Conservation (phyloP, 2,888 invertebrate genomes). For the Chironomus tentans region DNA sequence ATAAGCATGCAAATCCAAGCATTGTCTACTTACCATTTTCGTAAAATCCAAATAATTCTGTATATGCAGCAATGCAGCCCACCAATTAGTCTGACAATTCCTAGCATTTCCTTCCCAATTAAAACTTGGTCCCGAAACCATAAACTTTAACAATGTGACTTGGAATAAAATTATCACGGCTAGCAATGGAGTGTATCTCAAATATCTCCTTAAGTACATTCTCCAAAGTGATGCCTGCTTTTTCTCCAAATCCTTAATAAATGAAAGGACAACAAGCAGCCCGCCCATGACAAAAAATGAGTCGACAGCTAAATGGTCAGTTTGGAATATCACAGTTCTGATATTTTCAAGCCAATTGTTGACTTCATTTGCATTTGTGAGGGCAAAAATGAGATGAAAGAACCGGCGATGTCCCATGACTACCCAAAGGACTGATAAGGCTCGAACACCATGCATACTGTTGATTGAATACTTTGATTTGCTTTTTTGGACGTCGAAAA, state of each 20-base stretch:
- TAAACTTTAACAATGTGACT: not conserved
- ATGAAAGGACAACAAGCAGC: not conserved
- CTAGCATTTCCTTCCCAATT: not conserved
- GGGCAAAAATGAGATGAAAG: not conserved
- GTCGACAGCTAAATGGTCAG: constrained; percentile 1
- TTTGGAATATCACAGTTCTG: not conserved
- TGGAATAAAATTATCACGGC: not conserved
- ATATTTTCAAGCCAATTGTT: not conserved
- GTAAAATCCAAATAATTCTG: constrained; percentile 19
- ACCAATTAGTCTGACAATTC: constrained; percentile 20
- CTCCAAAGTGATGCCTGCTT: not conserved
- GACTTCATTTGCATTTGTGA: not conserved
- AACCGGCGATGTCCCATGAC: constrained; percentile 38
- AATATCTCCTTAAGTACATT: constrained; percentile 11
- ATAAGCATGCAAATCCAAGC: not conserved
- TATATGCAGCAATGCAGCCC: constrained; percentile 11
- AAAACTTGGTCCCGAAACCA: not conserved
- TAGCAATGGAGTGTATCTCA: constrained; percentile 20
- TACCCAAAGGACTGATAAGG: constrained; percentile 45
- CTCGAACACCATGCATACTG: constrained; percentile 43
- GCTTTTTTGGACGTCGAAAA: constrained; percentile 36
- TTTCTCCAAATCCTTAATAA: not conserved
- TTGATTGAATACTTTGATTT: constrained; percentile 40
- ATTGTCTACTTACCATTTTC: not conserved
- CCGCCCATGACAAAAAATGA: constrained; percentile 6